A percentile compares a stretch with the other conserved stretches of the same genome.
Evolutionary conservation across 2,797 vertebrate species (phyloP).

Genomic region (Dermochelys coriacea): DNA sequence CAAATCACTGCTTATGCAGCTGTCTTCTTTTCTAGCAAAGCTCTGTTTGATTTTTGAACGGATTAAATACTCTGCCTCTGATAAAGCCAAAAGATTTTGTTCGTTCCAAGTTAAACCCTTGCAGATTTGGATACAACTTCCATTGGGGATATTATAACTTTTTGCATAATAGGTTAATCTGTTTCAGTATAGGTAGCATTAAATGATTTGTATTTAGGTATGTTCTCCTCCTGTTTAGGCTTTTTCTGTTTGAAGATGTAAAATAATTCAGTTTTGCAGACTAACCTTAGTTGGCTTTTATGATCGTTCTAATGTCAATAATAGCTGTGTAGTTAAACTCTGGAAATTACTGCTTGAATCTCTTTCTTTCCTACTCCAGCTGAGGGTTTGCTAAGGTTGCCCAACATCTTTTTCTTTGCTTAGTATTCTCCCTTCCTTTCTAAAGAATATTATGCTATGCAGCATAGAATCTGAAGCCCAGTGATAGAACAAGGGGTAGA

Average conservation of each 20-base stretch:
- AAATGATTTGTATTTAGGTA: neutral
- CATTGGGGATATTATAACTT: neutral
- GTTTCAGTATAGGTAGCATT: neutral
- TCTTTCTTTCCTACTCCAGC: neutral
- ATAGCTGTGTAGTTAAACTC: neutral
- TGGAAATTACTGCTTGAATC: neutral
- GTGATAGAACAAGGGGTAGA: neutral
- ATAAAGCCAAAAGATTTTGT: neutral
- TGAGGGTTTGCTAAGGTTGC: neutral
- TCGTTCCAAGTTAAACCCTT: neutral
- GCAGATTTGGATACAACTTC: neutral
- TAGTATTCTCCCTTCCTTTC: neutral
- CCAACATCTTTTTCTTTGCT: neutral
- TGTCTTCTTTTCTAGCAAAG: neutral
- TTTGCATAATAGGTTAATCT: neutral
- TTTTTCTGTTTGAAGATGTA: neutral
- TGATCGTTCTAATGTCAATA: neutral
- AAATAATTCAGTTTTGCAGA: neutral
- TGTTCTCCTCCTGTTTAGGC: neutral
- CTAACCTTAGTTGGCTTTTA: neutral
- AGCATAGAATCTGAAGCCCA: neutral
- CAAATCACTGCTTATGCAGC: neutral
- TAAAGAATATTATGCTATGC: neutral
- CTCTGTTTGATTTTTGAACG: neutral
- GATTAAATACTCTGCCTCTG: neutral